A percentile compares a stretch with the other conserved stretches of the same genome.
Evolutionary conservation across 2,797 vertebrate genomes (phyloP).

Genomic region (Lacerta bilineata): DNA sequence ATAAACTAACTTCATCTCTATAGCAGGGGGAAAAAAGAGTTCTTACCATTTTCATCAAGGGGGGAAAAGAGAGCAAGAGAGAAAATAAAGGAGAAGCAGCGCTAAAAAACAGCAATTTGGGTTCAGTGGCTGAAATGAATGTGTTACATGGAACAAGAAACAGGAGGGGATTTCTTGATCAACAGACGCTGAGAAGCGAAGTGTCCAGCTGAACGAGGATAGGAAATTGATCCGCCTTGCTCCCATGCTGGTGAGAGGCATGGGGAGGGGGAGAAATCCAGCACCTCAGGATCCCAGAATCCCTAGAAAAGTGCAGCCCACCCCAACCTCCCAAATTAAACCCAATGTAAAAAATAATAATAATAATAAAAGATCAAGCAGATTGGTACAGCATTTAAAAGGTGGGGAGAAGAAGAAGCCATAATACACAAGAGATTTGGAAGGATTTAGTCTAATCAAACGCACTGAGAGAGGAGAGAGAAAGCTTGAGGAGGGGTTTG

Average conservation of each 20-base stretch:
- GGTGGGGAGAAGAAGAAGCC: conserved; percentile 31
- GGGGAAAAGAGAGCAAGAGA: neutral
- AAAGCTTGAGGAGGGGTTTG: neutral
- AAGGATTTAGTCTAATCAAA: conserved; percentile 55
- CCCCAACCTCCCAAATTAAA: conserved; percentile 65
- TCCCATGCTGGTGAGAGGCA: conserved; percentile 78
- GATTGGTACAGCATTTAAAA: conserved; percentile 21
- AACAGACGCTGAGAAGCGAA: conserved; percentile 79
- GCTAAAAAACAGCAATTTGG: conserved; percentile 80
- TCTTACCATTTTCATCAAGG: conserved; percentile 76
- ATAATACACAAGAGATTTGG: conserved; percentile 53
- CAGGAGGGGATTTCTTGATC: conserved; percentile 84
- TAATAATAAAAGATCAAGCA: conserved; percentile 32
- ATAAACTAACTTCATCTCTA: conserved; percentile 84
- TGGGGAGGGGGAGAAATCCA: conserved; percentile 80
- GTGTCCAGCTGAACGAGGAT: conserved; percentile 85
- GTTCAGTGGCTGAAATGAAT: conserved; percentile 83
- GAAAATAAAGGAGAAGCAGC: conserved; percentile 66
- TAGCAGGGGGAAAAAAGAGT: conserved; percentile 68
- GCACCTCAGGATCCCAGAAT: conserved; percentile 65
- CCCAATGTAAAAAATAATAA: conserved; percentile 52
- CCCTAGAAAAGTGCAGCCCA: conserved; percentile 64
- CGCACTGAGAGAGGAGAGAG: conserved; percentile 42
- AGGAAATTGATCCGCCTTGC: conserved; percentile 81
- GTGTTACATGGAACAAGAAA: conserved; percentile 75